These are phyloP conservation scores for Meloidogyne chitwoodi DNA, from an alignment of 1,140 invertebrate species.

Conservation along the genomic window DNA sequence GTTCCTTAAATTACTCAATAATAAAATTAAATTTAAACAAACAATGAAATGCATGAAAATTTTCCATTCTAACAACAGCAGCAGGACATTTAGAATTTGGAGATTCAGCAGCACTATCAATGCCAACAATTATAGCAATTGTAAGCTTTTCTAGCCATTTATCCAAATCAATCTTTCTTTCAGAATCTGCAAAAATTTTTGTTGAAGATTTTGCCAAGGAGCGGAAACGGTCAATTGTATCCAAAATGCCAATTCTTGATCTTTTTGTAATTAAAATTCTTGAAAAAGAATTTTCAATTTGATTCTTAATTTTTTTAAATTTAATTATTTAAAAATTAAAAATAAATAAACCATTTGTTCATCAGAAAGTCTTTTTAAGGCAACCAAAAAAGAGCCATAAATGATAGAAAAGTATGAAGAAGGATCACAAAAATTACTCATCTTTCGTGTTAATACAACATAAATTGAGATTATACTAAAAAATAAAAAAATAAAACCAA, in stretches of 20 bases:
- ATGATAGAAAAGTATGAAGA: constrained; percentile 85
- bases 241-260: constrained; percentile 37
- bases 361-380: constrained; percentile 91
- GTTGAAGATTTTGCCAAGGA: constrained; percentile 61
- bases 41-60: constrained; percentile 86
- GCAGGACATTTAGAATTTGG: constrained; percentile 87
- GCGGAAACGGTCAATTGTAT: constrained; percentile 34
- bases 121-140: constrained; percentile 78
- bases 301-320: constrained; percentile 20
- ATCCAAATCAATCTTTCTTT: constrained; percentile 86
- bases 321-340: constrained; percentile 18
- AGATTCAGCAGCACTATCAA: constrained; percentile 74
- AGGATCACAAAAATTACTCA: constrained; percentile 81
- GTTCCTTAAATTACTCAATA: background rate
- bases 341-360: constrained; percentile 73
- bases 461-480: constrained; percentile 87
- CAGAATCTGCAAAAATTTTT: constrained; percentile 68
- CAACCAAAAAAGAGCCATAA: constrained; percentile 79
- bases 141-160: constrained; percentile 86
- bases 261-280: constrained; percentile 27
- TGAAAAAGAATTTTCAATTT: constrained; percentile 24
- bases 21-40: constrained; percentile 45
- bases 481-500: constrained; percentile 51
- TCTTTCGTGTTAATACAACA: constrained; percentile 80
- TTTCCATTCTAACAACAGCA: constrained; percentile 81